Base-by-base conservation (phyloP, 2,797 vertebrate species). In the Anguilla marmorata region DNA sequence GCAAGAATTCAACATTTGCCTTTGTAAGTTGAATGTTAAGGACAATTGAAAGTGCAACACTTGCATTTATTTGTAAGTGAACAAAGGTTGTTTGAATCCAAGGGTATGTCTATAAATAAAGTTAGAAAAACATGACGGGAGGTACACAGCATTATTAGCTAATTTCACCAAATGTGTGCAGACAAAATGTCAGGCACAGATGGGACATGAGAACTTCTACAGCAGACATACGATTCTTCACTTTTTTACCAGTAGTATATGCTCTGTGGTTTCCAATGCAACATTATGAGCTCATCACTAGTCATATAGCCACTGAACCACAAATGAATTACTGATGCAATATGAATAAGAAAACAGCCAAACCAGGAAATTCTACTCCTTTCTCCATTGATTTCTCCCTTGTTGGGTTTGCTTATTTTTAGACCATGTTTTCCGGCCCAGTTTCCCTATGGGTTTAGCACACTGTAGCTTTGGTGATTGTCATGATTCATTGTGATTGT, bases 211-310 rank as follows among this genome's bases (percentile, higher is more conserved):
- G 45, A 80, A 6, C 4, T 45, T 5, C 0, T 80, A 41, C 16
- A 45, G 41, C 37, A 80, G 14, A 74, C 69, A 30, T 74, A 27
- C 12, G 9, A 12, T 74, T 74, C 33, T 14, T 30, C 69, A 74
- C 85, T 37, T 72, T 86, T 37, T 86, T 50, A 86, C 45, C n/a
- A 54, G 48, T 54, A 60, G 72, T 7, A 52, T n/a, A 41, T 54
- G n/a, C 50, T 41, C 69, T 79, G 27, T 41, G 50, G 86, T 76
- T 56, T 86, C 16, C n/a, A 6, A 45, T 86, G 8, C 52, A 87
- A 87, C 30, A 87, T 84, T 52, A 58, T 86, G 86, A 45, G 74
- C 74, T 14, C 9, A 27, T 14, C 30, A 76, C 33, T 12, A 33
- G 69, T 14, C 69, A 45, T 37, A 24, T 45, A 7, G 45, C 16